Conservation (phyloP, 1,140 invertebrate species). For the Bombus fervidus region DNA sequence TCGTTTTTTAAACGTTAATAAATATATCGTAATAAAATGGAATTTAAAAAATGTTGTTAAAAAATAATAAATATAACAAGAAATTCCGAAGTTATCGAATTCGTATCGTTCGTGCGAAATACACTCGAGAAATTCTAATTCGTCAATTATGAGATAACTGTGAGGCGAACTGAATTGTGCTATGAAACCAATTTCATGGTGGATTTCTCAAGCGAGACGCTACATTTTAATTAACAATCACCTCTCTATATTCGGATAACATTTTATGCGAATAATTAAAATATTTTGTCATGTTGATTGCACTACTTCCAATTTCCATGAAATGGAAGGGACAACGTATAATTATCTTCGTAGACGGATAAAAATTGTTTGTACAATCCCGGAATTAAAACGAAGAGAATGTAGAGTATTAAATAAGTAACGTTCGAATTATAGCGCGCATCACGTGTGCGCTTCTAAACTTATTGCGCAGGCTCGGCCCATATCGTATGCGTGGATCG, state of each 20-base stretch:
- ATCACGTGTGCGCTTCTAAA: too few species aligned
- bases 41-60: background rate
- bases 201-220: conserved; percentile 43
- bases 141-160: conserved; percentile 45
- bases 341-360: background rate
- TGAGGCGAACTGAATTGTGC: conserved; percentile 22
- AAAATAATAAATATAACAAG: background rate
- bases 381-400: background rate
- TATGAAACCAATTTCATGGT: conserved; percentile 45
- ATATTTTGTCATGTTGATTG: conserved; percentile 29
- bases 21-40: conserved; percentile 13
- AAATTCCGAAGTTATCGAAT: conserved; percentile 6
- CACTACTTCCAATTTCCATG: background rate
- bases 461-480: background rate
- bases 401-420: conserved; percentile 17
- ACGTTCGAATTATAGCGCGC: background rate
- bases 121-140: conserved; percentile 27
- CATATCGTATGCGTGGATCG: background rate
- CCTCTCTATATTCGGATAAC: background rate
- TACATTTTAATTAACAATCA: conserved; percentile 27
- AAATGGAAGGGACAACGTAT: background rate
- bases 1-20: background rate
- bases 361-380: background rate
- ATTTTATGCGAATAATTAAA: conserved; percentile 32
- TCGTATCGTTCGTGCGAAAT: conserved; percentile 11